Evolutionary conservation across 2,888 invertebrate species (phyloP), one percentile per base, ranked within the genome.

Genomic region (Netelia virgata): DNA sequence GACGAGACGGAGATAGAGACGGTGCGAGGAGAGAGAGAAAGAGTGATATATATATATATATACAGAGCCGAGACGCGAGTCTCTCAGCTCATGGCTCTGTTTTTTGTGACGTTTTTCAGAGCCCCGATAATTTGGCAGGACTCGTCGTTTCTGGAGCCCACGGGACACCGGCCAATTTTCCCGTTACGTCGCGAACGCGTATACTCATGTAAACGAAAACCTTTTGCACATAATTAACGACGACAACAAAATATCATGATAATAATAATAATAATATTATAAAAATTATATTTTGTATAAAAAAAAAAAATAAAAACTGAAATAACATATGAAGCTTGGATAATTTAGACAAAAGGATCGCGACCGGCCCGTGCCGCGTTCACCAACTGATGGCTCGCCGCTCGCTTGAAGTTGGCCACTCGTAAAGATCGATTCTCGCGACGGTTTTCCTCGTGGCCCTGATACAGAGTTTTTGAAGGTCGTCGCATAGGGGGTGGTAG

Each of bases 341-440:
- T 77, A 90, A 92, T 92, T 92, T 91, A 89, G 92, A 92, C 92
- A 91, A 91, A 79, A 89, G 91, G 89, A 89, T 90, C 88, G 90
- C 87, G 89, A 84, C 70, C 59, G 75, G 75, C 63, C 59, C 76
- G 84, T 77, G 81, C 72, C 61, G 72, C 79, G 70, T 80, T 77
- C 72, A 73, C 70, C 66, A 68, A 66, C 77, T 88, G 77, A 86
- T 80, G 82, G 79, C 80, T 81, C 72, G 70, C 61, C 28, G 68
- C 79, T 79, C 84, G 76, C 82, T 84, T 90, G 91, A 91, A 88
- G 90, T 92, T 89, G 76, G 83, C 64, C 86, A 83, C 63, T 74
- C 70, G 53, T 43, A 16, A 23, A 53, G 23, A 55, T 63, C 78
- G 74, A 81, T 81, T 85, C 73, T 87, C 82, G 59, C 55, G 55